Percentiles rank a stretch among this genome's conserved stretches.
phyloP scores from a whole-genome alignment of 2,888 invertebrate species.

The Mesoligia furuncula region DNA sequence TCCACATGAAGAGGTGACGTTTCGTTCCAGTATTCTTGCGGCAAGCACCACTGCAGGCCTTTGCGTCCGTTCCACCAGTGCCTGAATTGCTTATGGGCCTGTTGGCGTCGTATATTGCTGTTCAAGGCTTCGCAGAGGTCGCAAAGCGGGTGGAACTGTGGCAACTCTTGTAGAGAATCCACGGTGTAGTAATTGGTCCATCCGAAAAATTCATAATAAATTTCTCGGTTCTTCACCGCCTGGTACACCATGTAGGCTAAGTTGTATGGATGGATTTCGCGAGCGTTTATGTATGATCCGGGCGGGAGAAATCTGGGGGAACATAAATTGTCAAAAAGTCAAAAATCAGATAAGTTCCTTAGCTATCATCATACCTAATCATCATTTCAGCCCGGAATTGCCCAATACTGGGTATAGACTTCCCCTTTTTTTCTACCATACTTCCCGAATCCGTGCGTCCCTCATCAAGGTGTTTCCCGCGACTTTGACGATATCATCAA shows the following conservation, averaged over 20 bases:
- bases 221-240: conserved; percentile 63
- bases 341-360: background rate
- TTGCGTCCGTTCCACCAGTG: conserved; percentile 77
- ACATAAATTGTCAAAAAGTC: background rate
- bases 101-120: conserved; percentile 45
- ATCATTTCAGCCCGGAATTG: background rate
- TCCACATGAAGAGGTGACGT: conserved; percentile 63
- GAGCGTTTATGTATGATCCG: conserved; percentile 79
- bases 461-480: background rate
- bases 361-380: background rate
- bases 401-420: background rate
- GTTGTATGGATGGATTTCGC: conserved; percentile 74
- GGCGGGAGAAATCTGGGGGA: conserved; percentile 77
- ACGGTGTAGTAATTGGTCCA: conserved; percentile 80
- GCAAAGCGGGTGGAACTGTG: conserved; percentile 72
- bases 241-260: conserved; percentile 75
- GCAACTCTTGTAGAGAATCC: conserved; percentile 34
- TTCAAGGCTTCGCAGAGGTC: conserved; percentile 75
- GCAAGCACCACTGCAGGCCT: conserved; percentile 76
- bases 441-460: background rate
- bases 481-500: background rate
- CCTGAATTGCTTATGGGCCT: conserved; percentile 72
- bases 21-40: conserved; percentile 71
- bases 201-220: conserved; percentile 74
- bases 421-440: too few species aligned